Conservation (phyloP, 2,888 invertebrate species). For the Sphaerophoria rueppellii region DNA sequence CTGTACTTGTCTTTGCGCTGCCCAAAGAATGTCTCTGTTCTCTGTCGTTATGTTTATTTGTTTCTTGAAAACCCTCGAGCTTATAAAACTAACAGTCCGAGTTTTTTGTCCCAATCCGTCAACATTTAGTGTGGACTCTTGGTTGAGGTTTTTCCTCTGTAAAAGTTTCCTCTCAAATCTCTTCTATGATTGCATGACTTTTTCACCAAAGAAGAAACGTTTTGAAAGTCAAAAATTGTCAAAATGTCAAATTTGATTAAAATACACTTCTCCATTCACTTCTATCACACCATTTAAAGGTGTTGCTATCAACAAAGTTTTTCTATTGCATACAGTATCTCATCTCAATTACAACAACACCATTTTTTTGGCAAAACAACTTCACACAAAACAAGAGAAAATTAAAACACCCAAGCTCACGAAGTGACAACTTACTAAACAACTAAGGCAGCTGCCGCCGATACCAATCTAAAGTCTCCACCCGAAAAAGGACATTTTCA, state of each 20-base stretch:
- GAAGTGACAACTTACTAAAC: constrained; percentile 66
- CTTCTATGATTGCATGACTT: too few relatives aligned
- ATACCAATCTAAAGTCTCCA: constrained; percentile 35
- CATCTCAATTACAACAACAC: constrained; percentile 41
- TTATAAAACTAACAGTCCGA: too few relatives aligned
- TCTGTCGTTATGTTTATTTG: too few relatives aligned
- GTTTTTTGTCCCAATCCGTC: too few relatives aligned
- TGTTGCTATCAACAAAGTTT: constrained; percentile 21
- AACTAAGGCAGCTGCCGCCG: constrained; percentile 42
- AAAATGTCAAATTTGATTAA: constrained; percentile 33
- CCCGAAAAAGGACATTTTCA: constrained; percentile 61
- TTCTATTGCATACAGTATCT: neutral
- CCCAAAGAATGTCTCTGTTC: too few relatives aligned
- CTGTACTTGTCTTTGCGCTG: too few relatives aligned
- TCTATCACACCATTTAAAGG: constrained; percentile 4
- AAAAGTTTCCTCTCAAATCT: too few relatives aligned
- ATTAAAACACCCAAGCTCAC: constrained; percentile 30
- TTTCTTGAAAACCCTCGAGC: too few relatives aligned
- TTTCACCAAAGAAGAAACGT: too few relatives aligned
- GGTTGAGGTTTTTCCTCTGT: too few relatives aligned
- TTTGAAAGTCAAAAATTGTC: constrained; percentile 1
- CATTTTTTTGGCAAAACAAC: constrained; percentile 23
- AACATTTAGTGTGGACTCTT: too few relatives aligned
- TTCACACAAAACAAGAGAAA: neutral
- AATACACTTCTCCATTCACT: constrained; percentile 20